Evolutionary conservation across 2,888 invertebrate genomes (phyloP), one percentile per base, ranked within the genome.

Genomic region (Phengaris alcon): DNA sequence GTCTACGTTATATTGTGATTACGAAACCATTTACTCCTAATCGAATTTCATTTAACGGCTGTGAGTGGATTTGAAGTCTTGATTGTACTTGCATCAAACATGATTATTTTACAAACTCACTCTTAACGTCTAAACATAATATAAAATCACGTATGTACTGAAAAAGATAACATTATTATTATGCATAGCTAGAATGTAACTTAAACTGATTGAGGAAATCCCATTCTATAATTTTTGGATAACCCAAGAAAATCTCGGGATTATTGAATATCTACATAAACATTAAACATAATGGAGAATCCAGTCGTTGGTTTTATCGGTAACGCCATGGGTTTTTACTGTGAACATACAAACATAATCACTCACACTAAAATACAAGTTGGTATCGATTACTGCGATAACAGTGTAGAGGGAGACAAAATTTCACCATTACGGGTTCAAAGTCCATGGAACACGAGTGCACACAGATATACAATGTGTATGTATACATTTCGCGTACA

Each of bases 361-460:
- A 69, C 46, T 15, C 69, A 69, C 64, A 75, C 68, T 59, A 73
- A 74, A 77, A 76, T 77, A 70, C 76, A 79, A 80, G 80, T 79
- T 80, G 78, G 79, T 87, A 90, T 90, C 84, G 88, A 90, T 90
- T 83, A 81, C 78, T 80, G 74, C 83, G 86, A 87, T 88, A 87
- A 83, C 82, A 82, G 83, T 85, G 82, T 81, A 80, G 80, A 86
- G 84, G 83, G 86, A 85, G 84, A 84, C 72, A 52, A 54, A 85
- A 87, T 88, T 90, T 90, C 85, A 90, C 90, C 88, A 90, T 88
- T 83, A 86, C 80, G 88, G 88, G 93, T 92, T 91, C 92, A 90
- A 93, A 93, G 92, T 91, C 92, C 93, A 91, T 85, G 84, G 78
- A 80, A 86, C 84, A 89, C 87, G 87, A 88, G 89, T 85, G 86